Evolutionary conservation across 2,888 invertebrate species (phyloP).

Genomic region (Leucophenga montana): DNA sequence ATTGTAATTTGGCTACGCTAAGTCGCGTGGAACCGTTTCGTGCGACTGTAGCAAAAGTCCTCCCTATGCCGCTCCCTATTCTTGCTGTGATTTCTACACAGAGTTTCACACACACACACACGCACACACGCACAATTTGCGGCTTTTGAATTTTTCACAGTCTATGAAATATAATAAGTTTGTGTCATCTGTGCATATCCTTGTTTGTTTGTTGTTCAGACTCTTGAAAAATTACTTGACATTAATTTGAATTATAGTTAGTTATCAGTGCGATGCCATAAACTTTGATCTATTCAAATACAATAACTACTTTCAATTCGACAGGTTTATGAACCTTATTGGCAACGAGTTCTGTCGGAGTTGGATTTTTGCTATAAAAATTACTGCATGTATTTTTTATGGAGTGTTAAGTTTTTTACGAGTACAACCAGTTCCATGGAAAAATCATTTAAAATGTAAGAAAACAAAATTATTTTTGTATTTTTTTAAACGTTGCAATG

Average conservation of each 20-base stretch:
- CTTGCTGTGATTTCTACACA: not conserved
- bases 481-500: no score
- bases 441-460: not conserved
- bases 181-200: slow-evolving; percentile 58
- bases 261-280: not conserved
- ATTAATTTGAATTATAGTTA: not conserved
- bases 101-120: not conserved
- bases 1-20: slow-evolving; percentile 59
- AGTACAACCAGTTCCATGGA: not conserved
- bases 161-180: slow-evolving; percentile 69
- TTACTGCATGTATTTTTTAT: not conserved
- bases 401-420: not conserved
- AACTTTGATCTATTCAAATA: no score
- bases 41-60: slow-evolving; percentile 32
- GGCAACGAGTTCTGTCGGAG: not conserved
- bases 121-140: slow-evolving; percentile 39
- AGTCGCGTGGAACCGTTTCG: slow-evolving; percentile 56
- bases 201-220: not conserved
- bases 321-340: not conserved
- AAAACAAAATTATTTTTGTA: no score
- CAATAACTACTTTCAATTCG: not conserved
- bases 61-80: not conserved
- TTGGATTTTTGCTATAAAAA: no score
- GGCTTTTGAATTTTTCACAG: slow-evolving; percentile 65
- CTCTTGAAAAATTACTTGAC: slow-evolving; percentile 2